Evolutionary conservation across 2,888 invertebrate species (phyloP).

Genomic region (Lepidocyrtoides sp.): DNA sequence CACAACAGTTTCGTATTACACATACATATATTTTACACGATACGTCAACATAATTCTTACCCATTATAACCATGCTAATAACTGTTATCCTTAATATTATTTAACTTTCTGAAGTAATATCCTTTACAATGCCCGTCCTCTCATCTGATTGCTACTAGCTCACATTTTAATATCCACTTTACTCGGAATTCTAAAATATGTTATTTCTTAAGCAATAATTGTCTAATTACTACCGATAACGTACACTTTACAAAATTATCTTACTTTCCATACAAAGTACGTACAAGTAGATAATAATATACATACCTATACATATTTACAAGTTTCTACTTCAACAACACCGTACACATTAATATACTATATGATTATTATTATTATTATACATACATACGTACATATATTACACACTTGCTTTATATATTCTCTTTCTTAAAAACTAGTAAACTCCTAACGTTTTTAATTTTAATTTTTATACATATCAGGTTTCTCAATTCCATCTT

Average conservation of each 20-base stretch:
- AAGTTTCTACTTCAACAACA: background rate
- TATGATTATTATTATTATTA: no score
- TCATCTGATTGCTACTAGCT: no score
- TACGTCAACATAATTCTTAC: no score
- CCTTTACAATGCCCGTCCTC: no score
- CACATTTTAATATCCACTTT: background rate
- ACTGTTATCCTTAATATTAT: background rate
- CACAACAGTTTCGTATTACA: conserved; percentile 6
- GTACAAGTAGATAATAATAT: background rate
- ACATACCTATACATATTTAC: background rate
- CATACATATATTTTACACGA: no score
- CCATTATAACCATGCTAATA: background rate
- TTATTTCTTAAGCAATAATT: background rate
- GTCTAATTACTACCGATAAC: background rate
- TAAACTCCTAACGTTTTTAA: conserved; percentile 20
- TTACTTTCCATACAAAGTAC: no score
- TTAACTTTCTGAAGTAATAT: no score
- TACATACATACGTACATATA: background rate
- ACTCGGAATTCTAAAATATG: background rate
- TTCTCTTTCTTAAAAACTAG: conserved; percentile 17
- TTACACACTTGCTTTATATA: background rate
- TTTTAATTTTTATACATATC: conserved; percentile 21
- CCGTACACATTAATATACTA: background rate
- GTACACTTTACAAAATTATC: no score
- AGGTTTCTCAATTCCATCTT: conserved; percentile 66